Evolutionary conservation across 2,797 vertebrate genomes (phyloP), one percentile per base, ranked within the genome.

Genomic region (Selene dorsalis): DNA sequence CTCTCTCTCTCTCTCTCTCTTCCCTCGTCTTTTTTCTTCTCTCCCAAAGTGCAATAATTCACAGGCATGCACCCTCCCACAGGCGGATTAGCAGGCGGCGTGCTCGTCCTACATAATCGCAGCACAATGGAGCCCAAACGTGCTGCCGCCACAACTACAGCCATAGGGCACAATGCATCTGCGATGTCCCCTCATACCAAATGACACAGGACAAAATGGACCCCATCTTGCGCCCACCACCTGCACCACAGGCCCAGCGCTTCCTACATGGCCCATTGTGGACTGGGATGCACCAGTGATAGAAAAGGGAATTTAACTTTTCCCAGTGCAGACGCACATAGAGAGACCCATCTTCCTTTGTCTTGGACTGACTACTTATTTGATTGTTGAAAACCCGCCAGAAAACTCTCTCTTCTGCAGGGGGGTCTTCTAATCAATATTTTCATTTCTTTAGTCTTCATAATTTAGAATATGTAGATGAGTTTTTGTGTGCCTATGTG

Each of bases 71-170:
- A 91, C 94, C 93, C 94, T 95, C 95, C 94, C 93, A 95, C 95
- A 95, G 94, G 93, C 93, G 92, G 94, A 95, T 95, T 95, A 95
- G 91, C 91, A 88, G 90, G 90, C 91, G 89, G 87, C 88, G 86
- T 93, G 94, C 92, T 94, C 93, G 89, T 94, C 94, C 94, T 94
- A 94, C 94, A 95, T 95, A 95, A 95, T 94, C 93, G 90, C 86
- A 81, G 84, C 92, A 94, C 94, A 95, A 94, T 94, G 91, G 87
- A 91, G 85, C 82, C 90, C 77, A 90, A 90, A 91, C 89, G 88
- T 88, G 87, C 80, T 64, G 84, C 90, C 80, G 75, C 90, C 82
- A 83, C 89, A 85, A 87, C 89, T 87, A 84, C 88, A 48, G 88
- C 93, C 89, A 93, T 58, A 80, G 90, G 92, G 90, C 89, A 88